Percentiles rank a stretch among this genome's conserved stretches.
phyloP scores from a whole-genome alignment of 2,888 invertebrate genomes.

The Eilema sororculum region DNA sequence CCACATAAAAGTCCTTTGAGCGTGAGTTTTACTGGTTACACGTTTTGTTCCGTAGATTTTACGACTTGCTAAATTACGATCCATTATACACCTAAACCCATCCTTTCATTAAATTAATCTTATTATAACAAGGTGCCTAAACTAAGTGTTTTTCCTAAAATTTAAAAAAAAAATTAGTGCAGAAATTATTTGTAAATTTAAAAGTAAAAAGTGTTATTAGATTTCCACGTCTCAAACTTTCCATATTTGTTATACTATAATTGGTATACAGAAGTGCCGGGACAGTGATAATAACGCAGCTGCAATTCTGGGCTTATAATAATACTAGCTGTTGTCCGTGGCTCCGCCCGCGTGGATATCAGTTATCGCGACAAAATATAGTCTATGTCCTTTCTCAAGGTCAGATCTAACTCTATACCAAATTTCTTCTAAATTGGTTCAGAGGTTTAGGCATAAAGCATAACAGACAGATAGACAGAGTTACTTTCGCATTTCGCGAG shows the following conservation, averaged over 20 bases:
- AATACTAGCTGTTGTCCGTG: too few species aligned
- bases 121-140: conserved; percentile 15
- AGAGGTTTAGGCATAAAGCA: too few species aligned
- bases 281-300: too few species aligned
- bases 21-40: conserved; percentile 59
- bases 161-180: not conserved
- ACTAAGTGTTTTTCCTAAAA: not conserved
- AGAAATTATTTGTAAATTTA: not conserved
- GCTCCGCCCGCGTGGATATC: too few species aligned
- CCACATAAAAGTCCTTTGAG: conserved; percentile 60
- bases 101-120: conserved; percentile 36
- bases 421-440: too few species aligned
- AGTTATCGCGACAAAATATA: too few species aligned
- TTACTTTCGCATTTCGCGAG: too few species aligned
- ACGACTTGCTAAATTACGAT: conserved; percentile 49
- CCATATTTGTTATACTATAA: not conserved
- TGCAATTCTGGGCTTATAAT: too few species aligned
- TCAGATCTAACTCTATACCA: too few species aligned
- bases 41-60: conserved; percentile 53
- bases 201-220: not conserved
- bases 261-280: not conserved
- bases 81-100: conserved; percentile 31
- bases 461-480: too few species aligned
- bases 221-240: not conserved
- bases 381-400: too few species aligned